These are phyloP conservation scores for Himalopsyche phryganea DNA, from an alignment of 1,140 invertebrate genomes.

Conservation along the genomic window DNA sequence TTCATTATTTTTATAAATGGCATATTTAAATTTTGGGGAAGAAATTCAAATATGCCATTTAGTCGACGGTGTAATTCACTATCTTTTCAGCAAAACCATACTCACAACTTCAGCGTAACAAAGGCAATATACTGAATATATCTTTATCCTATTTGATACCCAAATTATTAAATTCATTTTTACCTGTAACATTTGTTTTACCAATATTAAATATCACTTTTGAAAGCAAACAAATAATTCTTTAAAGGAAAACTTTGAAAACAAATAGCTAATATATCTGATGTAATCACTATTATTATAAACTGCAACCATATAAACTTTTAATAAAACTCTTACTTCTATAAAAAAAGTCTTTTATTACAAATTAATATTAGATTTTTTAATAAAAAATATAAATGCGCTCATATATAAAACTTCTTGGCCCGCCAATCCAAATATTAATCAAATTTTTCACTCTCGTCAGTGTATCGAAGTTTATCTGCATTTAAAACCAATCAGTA, in stretches of 20 bases:
- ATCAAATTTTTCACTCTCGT: slow-evolving; percentile 69
- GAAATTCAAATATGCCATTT: slow-evolving; percentile 32
- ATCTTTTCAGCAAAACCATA: no score
- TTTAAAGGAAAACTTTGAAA: no score
- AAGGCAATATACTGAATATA: no score
- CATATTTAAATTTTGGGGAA: slow-evolving; percentile 35
- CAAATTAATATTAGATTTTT: background rate
- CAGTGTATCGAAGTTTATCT: slow-evolving; percentile 54
- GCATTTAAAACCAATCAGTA: no score
- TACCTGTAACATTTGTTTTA: background rate
- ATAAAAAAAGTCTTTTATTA: slow-evolving; percentile 32
- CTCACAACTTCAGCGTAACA: no score
- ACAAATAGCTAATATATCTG: slow-evolving; percentile 18
- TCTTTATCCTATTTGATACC: no score
- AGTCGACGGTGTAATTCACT: slow-evolving; percentile 1
- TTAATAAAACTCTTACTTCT: slow-evolving; percentile 36
- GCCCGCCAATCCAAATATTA: slow-evolving; percentile 84
- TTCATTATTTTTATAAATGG: slow-evolving; percentile 23
- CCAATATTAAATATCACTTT: background rate
- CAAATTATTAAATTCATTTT: no score
- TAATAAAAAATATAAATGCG: background rate
- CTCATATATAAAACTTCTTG: slow-evolving; percentile 67
- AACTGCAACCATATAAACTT: slow-evolving; percentile 31
- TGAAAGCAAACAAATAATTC: background rate
- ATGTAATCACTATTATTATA: slow-evolving; percentile 30